Base-by-base conservation (phyloP, 1,140 invertebrate species). In the Scaptomyza montana region DNA sequence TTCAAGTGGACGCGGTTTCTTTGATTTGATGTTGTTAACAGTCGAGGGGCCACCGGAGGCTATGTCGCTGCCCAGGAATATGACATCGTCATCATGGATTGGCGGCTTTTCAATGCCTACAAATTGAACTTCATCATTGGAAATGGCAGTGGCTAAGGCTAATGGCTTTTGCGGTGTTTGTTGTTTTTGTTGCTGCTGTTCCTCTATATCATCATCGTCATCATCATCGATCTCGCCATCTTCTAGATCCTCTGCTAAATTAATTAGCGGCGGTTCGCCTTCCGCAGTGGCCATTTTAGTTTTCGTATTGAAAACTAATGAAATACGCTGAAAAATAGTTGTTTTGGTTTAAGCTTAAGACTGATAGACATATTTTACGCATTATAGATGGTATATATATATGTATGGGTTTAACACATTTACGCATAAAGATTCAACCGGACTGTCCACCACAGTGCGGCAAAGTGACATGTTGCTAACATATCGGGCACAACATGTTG, bases 161-260 rank as follows among this genome's bases (percentile, higher is more conserved):
- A 49, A 53, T 30, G 28, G 12, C 21, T 64, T 43, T 19, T 19
- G 33, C 43, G 49, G 30, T 28, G 41, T n/a, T 69, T 72, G 61
- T 8, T 63, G 67, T 13, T 61, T 66, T 19, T 39, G 62, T 25
- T 39, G 30, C 25, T 41, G 47, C 2, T 43, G 51, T 19, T 62
- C 7, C 16, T 61, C 63, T n/a, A 43, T n/a, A 10, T 93, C 89
- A 71, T 93, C 93, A 65, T 94, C 94, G 8, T 93, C 93, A 75
- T 94, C 93, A 60, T 93, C 93, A 76, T 94, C 94, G 63, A 94
- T 94, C 76, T 94, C 94, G 43, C 94, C 94, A 76, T 94, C 94
- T 91, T 94, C 94, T 43, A 94, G 92, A 89, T 94, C 93, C 69
- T 93, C 93, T 1, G 30, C 76, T 63, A 89, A 55, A 53, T 87